Percentiles rank a stretch among this genome's conserved stretches.
Evolutionary conservation across 2,888 invertebrate species (phyloP).

Genomic region (Nemotelus pantherinus): DNA sequence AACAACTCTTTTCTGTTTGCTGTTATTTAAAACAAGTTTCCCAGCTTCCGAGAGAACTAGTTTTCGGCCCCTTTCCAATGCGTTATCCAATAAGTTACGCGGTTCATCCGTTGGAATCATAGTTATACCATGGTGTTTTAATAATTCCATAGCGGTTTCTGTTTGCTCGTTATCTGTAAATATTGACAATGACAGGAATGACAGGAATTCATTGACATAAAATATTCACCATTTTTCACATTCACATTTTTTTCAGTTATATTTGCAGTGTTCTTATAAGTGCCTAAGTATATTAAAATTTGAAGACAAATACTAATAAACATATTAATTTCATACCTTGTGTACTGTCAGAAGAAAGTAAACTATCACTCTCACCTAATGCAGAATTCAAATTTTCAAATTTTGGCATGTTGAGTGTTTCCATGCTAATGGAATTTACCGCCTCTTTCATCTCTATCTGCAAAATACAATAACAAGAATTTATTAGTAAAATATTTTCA

Average conservation of each 20-base stretch:
- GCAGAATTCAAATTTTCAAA: conserved; percentile 1
- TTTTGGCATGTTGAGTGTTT: background rate
- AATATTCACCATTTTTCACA: conserved; percentile 2
- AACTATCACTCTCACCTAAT: background rate
- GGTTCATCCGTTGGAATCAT: conserved; percentile 83
- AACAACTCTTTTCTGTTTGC: background rate
- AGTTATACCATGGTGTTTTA: conserved; percentile 87
- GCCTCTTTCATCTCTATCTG: conserved; percentile 64
- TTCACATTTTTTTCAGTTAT: background rate
- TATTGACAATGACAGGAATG: background rate
- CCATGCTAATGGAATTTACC: conserved; percentile 59
- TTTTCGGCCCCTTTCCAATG: conserved; percentile 86
- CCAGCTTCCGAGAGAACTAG: conserved; percentile 87
- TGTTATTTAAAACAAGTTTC: conserved; percentile 73
- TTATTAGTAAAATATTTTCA: background rate
- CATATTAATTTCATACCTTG: no score
- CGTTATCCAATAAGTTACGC: conserved; percentile 77
- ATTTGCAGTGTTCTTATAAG: no score
- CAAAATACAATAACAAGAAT: conserved; percentile 42
- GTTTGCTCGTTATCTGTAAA: background rate
- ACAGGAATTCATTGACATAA: background rate
- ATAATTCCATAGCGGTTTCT: conserved; percentile 68
- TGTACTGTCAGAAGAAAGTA: background rate
- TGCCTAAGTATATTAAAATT: no score
- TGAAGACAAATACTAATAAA: no score